Base-by-base conservation (phyloP, 2,888 invertebrate genomes). In the Oscheius onirici region DNA sequence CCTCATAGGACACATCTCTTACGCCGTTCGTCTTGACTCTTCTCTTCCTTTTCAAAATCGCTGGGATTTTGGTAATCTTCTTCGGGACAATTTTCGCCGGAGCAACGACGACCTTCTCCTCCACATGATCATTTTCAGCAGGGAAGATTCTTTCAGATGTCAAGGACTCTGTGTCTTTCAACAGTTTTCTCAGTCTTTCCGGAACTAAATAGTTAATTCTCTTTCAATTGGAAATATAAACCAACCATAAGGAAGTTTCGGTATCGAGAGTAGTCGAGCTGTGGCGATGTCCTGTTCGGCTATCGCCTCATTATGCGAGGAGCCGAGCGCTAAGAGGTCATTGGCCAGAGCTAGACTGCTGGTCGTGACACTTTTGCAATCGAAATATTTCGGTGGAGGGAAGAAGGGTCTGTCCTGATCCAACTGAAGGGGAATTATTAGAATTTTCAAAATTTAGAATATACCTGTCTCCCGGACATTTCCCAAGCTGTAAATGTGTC, bases 401-500 rank as follows among this genome's bases (percentile, higher is more conserved):
- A 49, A 49, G 20, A 49, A 13, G 2, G 49, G 49, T 15, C 26
- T 28, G 28, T 63, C 63, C 34, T 49, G 54, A 1, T 66, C 54
- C 15, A 22, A 15, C 54, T 66, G 41, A 22, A 34, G 28, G 1
- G 3, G 54, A 40, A 24, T 51, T 11, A 1, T 54, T 22, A 20
- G 15, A 54, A 54, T 13, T 11, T 6, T 15, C 15, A 54, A 13
- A 20, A 34, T n/a, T n/a, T n/a, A n/a, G n/a, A 3, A 34, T 15
- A 17, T 24, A 69, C 69, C 60, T 69, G 58, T 20, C 46, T n/a
- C 28, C 49, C 58, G 17, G 43, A 15, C 22, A 60, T 46, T 17
- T 46, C 69, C 69, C 69, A 69, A 11, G 26, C 46, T 22, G 69
- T 60, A 28, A 52, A 69, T 6, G 46, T 58, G 61, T 70, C 63